These are phyloP conservation scores for Chiridota heheva DNA, from an alignment of 35 echinoderm and acorn worm genomes.

Conservation along the genomic window DNA sequence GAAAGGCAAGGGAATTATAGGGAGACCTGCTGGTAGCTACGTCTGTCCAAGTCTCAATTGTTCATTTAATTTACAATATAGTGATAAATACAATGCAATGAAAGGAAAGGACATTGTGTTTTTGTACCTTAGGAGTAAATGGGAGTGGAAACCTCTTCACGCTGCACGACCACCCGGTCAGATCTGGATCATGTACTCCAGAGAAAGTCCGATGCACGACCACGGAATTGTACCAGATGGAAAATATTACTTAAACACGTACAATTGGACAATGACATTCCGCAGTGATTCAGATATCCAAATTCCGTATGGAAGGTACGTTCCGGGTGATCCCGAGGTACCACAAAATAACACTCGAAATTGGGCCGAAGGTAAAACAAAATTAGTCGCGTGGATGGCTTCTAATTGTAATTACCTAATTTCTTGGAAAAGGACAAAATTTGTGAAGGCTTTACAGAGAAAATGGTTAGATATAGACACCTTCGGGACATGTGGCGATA, in stretches of 20 bases:
- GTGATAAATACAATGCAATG: constrained; percentile 23
- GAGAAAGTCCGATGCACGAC: constrained; percentile 36
- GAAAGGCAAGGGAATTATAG: constrained; percentile 9
- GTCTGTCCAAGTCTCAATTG: constrained; percentile 27
- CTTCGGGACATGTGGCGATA: constrained; percentile 14
- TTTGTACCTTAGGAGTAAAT: constrained; percentile 19
- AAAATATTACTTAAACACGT: constrained; percentile 27
- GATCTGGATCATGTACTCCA: constrained; percentile 43
- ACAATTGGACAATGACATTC: constrained; percentile 57
- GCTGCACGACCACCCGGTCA: constrained; percentile 41
- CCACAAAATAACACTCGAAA: constrained; percentile 12
- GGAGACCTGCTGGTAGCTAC: constrained; percentile 23
- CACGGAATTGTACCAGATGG: constrained; percentile 46
- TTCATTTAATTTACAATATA: constrained; percentile 21
- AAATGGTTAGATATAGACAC: constrained; percentile 31
- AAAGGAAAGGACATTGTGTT: constrained; percentile 24
- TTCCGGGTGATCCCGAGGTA: constrained; percentile 5
- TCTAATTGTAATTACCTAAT: constrained; percentile 36
- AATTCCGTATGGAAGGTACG: constrained; percentile 40
- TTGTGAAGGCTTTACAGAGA: constrained; percentile 2
- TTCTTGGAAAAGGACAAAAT: background rate
- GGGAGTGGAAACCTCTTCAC: constrained; percentile 33
- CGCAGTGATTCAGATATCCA: constrained; percentile 11
- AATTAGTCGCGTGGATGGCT: constrained; percentile 43
- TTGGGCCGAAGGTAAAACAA: constrained; percentile 47